Conservation (phyloP, 2,888 invertebrate genomes). For the Diplolepis rosae region DNA sequence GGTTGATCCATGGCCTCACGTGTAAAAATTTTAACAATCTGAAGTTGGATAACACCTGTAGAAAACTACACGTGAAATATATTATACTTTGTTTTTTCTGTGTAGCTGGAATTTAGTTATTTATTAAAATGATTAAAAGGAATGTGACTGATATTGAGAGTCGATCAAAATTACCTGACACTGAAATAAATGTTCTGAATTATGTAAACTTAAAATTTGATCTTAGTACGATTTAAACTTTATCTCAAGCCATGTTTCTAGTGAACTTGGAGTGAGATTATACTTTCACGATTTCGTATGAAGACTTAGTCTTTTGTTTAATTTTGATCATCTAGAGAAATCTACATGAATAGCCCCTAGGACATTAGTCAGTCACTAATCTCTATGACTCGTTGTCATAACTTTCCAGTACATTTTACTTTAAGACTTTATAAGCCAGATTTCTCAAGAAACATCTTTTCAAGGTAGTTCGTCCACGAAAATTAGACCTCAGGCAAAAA, state of each 20-base stretch:
- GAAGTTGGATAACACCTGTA: no score
- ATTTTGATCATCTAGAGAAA: constrained; percentile 8
- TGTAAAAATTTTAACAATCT: no score
- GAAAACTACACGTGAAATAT: no score
- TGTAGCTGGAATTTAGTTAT: no score
- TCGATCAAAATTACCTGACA: not conserved
- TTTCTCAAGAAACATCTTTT: not conserved
- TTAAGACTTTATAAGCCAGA: not conserved
- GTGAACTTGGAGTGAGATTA: constrained; percentile 7
- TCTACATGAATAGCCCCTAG: constrained; percentile 6
- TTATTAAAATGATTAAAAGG: no score
- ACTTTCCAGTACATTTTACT: not conserved
- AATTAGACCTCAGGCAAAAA: no score
- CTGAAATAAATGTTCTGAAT: not conserved
- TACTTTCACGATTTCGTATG: constrained; percentile 5
- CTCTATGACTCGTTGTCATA: constrained; percentile 1
- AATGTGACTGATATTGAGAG: no score
- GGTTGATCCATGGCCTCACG: no score
- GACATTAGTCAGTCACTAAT: constrained; percentile 15
- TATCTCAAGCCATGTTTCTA: not conserved
- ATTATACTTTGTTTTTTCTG: no score
- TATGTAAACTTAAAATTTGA: not conserved
- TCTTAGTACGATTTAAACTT: not conserved
- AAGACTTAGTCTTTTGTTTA: not conserved
- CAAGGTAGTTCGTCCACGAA: no score